phyloP scores from a whole-genome alignment of 1,140 invertebrate genomes.

The Maconellicoccus hirsutus region DNA sequence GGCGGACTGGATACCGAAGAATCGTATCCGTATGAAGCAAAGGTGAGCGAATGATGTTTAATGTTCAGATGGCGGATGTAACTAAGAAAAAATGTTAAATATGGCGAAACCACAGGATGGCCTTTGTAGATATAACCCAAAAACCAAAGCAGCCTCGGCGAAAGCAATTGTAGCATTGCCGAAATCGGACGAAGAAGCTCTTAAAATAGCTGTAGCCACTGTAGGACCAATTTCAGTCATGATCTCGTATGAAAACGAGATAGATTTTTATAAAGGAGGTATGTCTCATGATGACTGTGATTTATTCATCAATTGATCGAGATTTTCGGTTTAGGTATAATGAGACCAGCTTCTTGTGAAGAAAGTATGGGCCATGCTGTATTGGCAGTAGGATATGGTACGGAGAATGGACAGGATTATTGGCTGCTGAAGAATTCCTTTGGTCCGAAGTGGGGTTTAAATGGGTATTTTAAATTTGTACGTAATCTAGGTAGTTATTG shows the following conservation, averaged over 20 bases:
- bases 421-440: conserved; percentile 82
- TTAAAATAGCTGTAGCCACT: conserved; percentile 62
- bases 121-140: conserved; percentile 53
- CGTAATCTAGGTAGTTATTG: conserved; percentile 75
- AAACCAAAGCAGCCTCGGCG: conserved; percentile 64
- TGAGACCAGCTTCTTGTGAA: too few species aligned
- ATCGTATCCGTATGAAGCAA: conserved; percentile 74
- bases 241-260: conserved; percentile 64
- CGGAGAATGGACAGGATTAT: conserved; percentile 51
- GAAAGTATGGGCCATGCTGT: conserved; percentile 77
- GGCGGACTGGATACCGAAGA: conserved; percentile 81
- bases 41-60: conserved; percentile 33
- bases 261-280: conserved; percentile 62
- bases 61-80: too few species aligned
- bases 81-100: too few species aligned
- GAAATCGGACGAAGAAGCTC: conserved; percentile 50
- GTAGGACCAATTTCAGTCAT: conserved; percentile 63
- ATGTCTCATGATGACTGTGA: too few species aligned
- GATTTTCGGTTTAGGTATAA: too few species aligned
- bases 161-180: conserved; percentile 71
- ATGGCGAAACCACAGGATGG: conserved; percentile 41
- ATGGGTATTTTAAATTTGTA: conserved; percentile 82
- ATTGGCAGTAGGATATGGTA: conserved; percentile 71
- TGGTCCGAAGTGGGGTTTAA: conserved; percentile 66
- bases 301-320: too few species aligned